Evolutionary conservation across 2,797 vertebrate species (phyloP).

Genomic region (Semaprochilodus insignis): DNA sequence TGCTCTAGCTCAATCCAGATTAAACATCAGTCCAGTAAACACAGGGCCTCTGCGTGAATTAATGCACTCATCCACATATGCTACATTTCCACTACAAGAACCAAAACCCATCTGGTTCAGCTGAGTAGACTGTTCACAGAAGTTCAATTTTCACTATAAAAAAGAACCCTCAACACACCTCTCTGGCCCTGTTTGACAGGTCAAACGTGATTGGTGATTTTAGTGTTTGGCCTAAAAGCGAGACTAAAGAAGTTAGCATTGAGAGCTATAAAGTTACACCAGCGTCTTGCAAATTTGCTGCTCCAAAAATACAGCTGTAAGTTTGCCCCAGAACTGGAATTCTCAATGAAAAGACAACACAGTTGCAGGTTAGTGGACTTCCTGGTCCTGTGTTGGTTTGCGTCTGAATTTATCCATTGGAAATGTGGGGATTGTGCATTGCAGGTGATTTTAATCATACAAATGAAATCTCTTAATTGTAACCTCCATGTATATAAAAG

Average conservation of each 20-base stretch:
- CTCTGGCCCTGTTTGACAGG: background rate
- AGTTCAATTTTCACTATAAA: background rate
- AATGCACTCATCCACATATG: background rate
- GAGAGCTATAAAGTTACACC: background rate
- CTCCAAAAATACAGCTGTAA: background rate
- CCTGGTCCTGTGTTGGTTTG: no score
- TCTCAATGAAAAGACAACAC: background rate
- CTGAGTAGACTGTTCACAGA: background rate
- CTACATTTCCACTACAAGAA: background rate
- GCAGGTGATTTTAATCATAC: background rate
- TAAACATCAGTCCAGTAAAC: slow-evolving; percentile 9
- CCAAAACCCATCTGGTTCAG: background rate
- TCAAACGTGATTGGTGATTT: background rate
- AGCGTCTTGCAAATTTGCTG: background rate
- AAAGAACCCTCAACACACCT: background rate
- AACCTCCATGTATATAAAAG: background rate
- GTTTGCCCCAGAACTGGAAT: background rate
- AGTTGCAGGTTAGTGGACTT: background rate
- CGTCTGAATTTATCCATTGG: background rate
- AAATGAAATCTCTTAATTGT: background rate
- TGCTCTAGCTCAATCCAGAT: background rate
- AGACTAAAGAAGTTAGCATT: background rate
- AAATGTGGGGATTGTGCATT: background rate
- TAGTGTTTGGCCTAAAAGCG: background rate
- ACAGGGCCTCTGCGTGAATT: background rate